Conservation (phyloP, 2,797 vertebrate species). For the Schizopygopsis malacanthus region DNA sequence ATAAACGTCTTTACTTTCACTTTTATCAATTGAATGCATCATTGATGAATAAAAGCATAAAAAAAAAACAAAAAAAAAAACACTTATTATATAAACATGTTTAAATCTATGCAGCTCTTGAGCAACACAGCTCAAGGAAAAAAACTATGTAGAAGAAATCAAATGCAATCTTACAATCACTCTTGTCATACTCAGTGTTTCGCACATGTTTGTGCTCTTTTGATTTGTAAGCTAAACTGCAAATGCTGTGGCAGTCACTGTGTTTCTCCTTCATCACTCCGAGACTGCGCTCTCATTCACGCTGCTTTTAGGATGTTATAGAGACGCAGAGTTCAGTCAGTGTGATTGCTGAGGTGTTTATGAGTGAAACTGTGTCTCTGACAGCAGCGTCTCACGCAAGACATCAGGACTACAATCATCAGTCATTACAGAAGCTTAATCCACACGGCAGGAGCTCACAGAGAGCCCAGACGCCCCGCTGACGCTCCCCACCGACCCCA, state of each 20-base stretch:
- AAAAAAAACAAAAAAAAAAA: too few species aligned
- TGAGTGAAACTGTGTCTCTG: neutral
- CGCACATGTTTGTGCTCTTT: neutral
- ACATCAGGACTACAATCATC: slow-evolving; percentile 8
- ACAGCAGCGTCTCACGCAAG: neutral
- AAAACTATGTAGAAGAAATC: neutral
- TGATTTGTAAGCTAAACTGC: neutral
- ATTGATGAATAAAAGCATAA: neutral
- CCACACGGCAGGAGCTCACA: slow-evolving; percentile 13
- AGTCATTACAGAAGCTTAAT: neutral
- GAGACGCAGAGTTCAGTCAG: neutral
- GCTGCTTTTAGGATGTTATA: neutral
- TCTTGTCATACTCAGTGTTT: neutral
- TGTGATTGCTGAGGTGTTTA: neutral
- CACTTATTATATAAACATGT: too few species aligned
- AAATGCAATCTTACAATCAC: neutral
- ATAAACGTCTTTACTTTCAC: too few species aligned
- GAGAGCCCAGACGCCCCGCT: neutral
- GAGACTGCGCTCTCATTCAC: neutral
- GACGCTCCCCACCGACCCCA: neutral
- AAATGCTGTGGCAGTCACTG: neutral
- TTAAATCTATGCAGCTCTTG: neutral
- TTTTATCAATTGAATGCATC: neutral
- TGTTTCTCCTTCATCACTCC: neutral
- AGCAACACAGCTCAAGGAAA: neutral